A percentile compares a stretch with the other conserved stretches of the same genome.
Conservation (phyloP, 2,888 invertebrate species). For the Thera obeliscata region DNA sequence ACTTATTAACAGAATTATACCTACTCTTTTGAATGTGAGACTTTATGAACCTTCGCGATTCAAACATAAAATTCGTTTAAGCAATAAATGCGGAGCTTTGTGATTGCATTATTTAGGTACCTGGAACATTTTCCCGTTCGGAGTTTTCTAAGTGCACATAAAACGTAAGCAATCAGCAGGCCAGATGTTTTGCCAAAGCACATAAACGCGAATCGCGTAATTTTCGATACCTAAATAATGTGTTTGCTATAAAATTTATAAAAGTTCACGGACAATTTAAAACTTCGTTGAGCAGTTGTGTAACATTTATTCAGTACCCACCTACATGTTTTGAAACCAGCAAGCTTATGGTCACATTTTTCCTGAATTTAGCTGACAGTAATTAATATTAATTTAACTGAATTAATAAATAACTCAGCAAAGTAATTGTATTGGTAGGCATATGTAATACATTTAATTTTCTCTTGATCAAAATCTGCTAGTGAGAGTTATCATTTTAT, state of each 20-base stretch:
- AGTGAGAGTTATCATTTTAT: too few relatives aligned
- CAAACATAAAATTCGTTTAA: conserved; percentile 58
- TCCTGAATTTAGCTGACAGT: too few relatives aligned
- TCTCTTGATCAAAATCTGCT: too few relatives aligned
- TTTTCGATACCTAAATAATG: conserved; percentile 77
- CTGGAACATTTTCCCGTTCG: conserved; percentile 54
- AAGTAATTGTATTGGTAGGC: too few relatives aligned
- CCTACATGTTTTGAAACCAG: background rate
- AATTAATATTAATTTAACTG: too few relatives aligned
- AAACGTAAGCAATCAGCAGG: conserved; percentile 77
- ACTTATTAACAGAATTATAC: conserved; percentile 38
- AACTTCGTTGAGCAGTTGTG: conserved; percentile 7
- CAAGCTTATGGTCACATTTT: background rate
- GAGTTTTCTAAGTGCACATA: conserved; percentile 76
- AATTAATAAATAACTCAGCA: too few relatives aligned
- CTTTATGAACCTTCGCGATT: conserved; percentile 46
- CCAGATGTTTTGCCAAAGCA: conserved; percentile 77
- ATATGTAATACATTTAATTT: too few relatives aligned
- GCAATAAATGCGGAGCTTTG: conserved; percentile 62
- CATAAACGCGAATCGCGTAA: conserved; percentile 76
- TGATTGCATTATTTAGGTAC: conserved; percentile 69
- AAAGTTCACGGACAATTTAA: conserved; percentile 30
- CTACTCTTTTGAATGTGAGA: conserved; percentile 27
- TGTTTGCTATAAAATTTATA: conserved; percentile 70
- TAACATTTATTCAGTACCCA: background rate